A percentile compares a stretch with the other conserved stretches of the same genome.
Conservation (phyloP, 2,888 invertebrate species). For the Ochropleura leucogaster region DNA sequence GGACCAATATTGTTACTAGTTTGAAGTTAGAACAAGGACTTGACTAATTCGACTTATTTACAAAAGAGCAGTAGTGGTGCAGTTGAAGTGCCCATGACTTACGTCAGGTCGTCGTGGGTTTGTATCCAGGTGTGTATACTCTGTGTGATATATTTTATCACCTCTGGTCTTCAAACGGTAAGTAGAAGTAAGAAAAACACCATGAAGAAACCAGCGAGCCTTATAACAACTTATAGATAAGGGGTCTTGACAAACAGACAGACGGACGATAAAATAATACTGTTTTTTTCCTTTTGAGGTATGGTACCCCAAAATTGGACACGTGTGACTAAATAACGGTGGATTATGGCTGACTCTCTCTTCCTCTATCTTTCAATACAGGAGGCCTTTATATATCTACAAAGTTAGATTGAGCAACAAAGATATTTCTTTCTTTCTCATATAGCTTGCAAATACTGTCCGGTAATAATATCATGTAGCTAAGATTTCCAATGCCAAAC, state of each 20-base stretch:
- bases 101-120: neutral
- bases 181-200: neutral
- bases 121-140: neutral
- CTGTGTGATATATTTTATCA: neutral
- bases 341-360: no score
- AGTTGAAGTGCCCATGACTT: neutral
- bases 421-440: neutral
- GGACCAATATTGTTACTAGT: slow-evolving; percentile 27
- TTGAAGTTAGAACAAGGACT: slow-evolving; percentile 14
- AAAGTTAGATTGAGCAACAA: neutral
- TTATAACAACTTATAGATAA: neutral
- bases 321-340: no score
- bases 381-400: neutral
- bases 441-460: neutral
- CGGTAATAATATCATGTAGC: neutral
- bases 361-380: no score
- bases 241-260: no score
- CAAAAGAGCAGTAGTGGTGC: no score
- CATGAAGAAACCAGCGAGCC: neutral
- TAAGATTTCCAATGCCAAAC: neutral
- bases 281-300: no score
- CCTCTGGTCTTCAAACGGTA: neutral
- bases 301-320: no score
- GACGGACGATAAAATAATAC: no score
- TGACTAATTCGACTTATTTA: slow-evolving; percentile 13